Conservation (phyloP, 2,888 invertebrate species). For the Pseudolycoriella hygida region DNA sequence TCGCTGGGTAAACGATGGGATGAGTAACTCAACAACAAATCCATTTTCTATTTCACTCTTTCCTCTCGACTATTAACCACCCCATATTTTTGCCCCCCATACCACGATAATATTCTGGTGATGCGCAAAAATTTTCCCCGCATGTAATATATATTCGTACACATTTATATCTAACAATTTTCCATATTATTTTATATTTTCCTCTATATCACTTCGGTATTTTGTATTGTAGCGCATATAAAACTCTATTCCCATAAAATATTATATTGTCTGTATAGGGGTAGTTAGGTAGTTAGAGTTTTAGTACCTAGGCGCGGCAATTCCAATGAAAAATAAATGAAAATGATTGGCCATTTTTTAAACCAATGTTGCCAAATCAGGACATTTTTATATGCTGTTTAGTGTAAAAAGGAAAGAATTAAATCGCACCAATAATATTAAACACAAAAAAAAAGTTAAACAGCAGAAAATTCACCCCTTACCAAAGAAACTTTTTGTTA, state of each 20-base stretch:
- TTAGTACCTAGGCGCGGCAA: background rate
- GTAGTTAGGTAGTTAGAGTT: constrained; percentile 1
- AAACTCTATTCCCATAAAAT: background rate
- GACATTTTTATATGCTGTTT: constrained; percentile 1
- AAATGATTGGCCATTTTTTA: constrained; percentile 1
- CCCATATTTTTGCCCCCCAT: background rate
- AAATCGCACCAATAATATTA: constrained; percentile 1
- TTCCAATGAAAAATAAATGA: constrained; percentile 1
- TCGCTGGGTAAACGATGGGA: background rate
- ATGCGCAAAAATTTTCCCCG: constrained; percentile 4
- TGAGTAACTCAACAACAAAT: background rate
- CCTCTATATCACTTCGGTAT: background rate
- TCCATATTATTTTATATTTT: constrained; percentile 1
- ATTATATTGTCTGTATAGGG: background rate
- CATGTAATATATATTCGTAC: background rate
- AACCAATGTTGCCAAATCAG: background rate
- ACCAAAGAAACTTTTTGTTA: background rate
- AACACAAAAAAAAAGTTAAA: background rate
- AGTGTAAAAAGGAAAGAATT: constrained; percentile 1
- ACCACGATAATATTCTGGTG: constrained; percentile 1
- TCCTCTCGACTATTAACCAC: background rate
- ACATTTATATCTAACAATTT: background rate
- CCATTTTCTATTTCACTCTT: constrained; percentile 5
- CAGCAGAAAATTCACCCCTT: background rate
- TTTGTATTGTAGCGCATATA: background rate